Evolutionary conservation across 2,113 vertebrate species (phyloP).

Genomic region (Cinclus mexicanus): DNA sequence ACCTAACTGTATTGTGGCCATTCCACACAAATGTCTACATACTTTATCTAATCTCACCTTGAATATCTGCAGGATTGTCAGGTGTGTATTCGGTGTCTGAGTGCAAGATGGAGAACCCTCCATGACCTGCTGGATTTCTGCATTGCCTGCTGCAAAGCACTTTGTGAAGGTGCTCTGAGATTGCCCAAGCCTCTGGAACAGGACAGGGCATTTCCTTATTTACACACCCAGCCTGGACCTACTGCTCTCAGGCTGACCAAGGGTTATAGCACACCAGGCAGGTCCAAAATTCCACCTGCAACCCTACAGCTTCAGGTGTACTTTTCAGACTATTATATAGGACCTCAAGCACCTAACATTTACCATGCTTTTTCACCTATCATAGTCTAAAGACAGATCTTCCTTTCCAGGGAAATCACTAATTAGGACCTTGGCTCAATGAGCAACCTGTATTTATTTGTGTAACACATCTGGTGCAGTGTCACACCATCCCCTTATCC

Average conservation of each 20-base stretch:
- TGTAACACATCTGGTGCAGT: accelerated
- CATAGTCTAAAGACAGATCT: not conserved
- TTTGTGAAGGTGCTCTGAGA: not conserved
- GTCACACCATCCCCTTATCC: not conserved
- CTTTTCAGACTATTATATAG: not conserved
- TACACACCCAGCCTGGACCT: not conserved
- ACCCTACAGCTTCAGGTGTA: not conserved
- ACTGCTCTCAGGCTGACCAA: not conserved
- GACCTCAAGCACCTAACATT: not conserved
- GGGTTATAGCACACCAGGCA: not conserved
- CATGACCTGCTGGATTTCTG: not conserved
- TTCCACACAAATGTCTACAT: not conserved
- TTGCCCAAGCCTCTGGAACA: not conserved
- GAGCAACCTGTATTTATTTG: not conserved
- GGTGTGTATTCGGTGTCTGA: not conserved
- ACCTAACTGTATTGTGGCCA: not conserved
- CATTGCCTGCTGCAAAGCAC: not conserved
- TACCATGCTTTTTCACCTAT: not conserved
- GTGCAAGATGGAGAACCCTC: not conserved
- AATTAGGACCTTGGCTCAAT: not conserved
- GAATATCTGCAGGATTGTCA: not conserved
- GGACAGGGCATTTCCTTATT: not conserved
- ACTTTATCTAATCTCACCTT: not conserved
- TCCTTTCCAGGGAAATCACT: not conserved
- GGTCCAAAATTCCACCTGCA: not conserved